Evolutionary conservation across 2,888 invertebrate species (phyloP).

Genomic region (Platerodrilus igneus): DNA sequence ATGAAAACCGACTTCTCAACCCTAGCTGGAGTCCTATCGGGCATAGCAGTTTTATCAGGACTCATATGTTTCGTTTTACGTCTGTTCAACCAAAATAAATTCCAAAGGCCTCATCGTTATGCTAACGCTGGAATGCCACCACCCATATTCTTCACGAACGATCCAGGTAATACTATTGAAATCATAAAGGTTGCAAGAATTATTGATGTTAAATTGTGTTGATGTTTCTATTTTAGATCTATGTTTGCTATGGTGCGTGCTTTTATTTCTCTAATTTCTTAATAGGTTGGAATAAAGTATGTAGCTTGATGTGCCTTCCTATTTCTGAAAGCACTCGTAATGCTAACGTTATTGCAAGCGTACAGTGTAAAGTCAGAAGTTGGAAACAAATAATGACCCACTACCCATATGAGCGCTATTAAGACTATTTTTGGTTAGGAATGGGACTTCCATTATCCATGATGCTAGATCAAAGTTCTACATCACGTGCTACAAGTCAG

Average conservation of each 20-base stretch:
- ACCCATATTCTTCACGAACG: conserved; percentile 79
- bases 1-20: conserved; percentile 81
- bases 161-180: conserved; percentile 61
- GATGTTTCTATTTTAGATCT: too few relatives aligned
- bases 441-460: conserved; percentile 48
- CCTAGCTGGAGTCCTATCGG: conserved; percentile 78
- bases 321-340: too few relatives aligned
- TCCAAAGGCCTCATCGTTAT: conserved; percentile 63
- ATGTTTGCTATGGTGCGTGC: too few relatives aligned
- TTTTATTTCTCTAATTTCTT: too few relatives aligned
- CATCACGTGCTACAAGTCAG: conserved; percentile 49
- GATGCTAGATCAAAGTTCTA: conserved; percentile 47
- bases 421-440: conserved; percentile 23
- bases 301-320: too few relatives aligned
- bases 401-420: too few relatives aligned
- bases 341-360: too few relatives aligned
- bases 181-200: too few relatives aligned
- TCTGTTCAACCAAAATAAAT: conserved; percentile 67
- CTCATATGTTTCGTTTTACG: conserved; percentile 86
- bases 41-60: conserved; percentile 79
- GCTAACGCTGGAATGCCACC: conserved; percentile 81
- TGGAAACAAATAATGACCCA: too few relatives aligned
- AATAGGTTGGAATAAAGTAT: too few relatives aligned
- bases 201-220: too few relatives aligned
- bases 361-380: too few relatives aligned